Evolutionary conservation across 2,797 vertebrate genomes (phyloP), one percentile per base, ranked within the genome.

Genomic region (Acrossocheilus wenchowensis): DNA sequence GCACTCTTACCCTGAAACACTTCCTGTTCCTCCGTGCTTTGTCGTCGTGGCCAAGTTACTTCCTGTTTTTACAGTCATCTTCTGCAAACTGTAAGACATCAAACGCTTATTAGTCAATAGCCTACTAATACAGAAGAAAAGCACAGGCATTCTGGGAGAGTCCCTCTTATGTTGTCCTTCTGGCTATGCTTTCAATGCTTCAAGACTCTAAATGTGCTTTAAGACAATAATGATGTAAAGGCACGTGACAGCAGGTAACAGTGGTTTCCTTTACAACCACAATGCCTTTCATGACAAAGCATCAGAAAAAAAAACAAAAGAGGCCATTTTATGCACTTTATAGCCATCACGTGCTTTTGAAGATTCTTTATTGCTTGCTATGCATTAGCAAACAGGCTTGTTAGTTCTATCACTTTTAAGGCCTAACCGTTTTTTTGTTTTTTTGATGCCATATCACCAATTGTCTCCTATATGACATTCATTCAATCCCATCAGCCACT

Each of bases 11-110:
- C 92, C 90, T 5, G 93, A 94, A 87, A 89, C 86, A 90, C 93
- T 96, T 95, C 94, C 95, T 91, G 94, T 91, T 95, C 94, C 95
- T 90, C 93, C 88, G 81, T 89, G 92, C 30, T 89, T 86, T 23
- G 77, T 15, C 26, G 52, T 81, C 52, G 89, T 41, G 1, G 89
- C 79, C n/a, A 88, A 90, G 82, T 92, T 91, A 94, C 94, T 96
- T 96, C 95, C 96, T 94, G 95, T 92, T 94, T 95, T 96, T 88
- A 86, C 74, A 45, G 90, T 82, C 4, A 92, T 88, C 92, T 95
- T 95, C 90, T 93, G 91, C 89, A 94, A 90, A 90, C 95, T 96
- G 91, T 12, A 90, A 89, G 85, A 92, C 85, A 60, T 84, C 80
- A 91, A 89, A 88, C 89, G 86, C 9, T 71, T 26, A 71, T 79